phyloP scores from a whole-genome alignment of 1,140 invertebrate species.

The Holcopasites calliopsidis region DNA sequence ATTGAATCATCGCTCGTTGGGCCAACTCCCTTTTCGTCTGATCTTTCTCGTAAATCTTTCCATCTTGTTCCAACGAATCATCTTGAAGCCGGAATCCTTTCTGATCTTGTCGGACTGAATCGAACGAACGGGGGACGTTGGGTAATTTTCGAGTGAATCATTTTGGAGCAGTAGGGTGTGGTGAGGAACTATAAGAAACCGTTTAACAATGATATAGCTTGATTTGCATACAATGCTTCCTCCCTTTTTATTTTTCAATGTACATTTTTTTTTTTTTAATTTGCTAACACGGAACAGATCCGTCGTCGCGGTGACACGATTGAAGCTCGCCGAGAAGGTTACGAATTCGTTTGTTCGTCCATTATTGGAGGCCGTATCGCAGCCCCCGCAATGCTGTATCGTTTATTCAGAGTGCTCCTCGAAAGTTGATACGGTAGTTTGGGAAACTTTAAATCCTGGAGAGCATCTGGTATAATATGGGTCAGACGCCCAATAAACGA shows the following conservation, averaged over 20 bases:
- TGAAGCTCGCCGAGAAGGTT: neutral
- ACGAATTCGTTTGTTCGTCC: constrained; percentile 13
- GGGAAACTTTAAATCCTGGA: constrained; percentile 39
- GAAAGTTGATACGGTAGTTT: constrained; percentile 29
- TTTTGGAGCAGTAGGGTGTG: too few species aligned
- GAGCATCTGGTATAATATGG: constrained; percentile 21
- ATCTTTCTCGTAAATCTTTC: neutral
- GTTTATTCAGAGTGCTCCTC: constrained; percentile 26
- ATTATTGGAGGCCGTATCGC: constrained; percentile 7
- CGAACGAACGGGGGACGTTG: neutral
- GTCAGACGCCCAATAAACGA: constrained; percentile 30
- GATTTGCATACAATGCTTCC: too few species aligned
- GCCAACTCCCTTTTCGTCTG: constrained; percentile 10
- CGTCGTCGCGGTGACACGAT: neutral
- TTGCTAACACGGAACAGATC: neutral
- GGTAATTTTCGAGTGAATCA: too few species aligned
- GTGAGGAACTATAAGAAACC: too few species aligned
- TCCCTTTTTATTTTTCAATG: too few species aligned
- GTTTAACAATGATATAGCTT: too few species aligned
- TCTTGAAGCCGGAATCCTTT: neutral
- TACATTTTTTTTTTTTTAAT: too few species aligned
- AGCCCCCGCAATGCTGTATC: constrained; percentile 36
- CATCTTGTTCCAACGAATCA: neutral
- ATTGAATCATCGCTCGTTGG: constrained; percentile 36
- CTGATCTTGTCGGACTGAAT: neutral